phyloP scores from a whole-genome alignment of 2,888 invertebrate species.

The Criorhina ranunculi region DNA sequence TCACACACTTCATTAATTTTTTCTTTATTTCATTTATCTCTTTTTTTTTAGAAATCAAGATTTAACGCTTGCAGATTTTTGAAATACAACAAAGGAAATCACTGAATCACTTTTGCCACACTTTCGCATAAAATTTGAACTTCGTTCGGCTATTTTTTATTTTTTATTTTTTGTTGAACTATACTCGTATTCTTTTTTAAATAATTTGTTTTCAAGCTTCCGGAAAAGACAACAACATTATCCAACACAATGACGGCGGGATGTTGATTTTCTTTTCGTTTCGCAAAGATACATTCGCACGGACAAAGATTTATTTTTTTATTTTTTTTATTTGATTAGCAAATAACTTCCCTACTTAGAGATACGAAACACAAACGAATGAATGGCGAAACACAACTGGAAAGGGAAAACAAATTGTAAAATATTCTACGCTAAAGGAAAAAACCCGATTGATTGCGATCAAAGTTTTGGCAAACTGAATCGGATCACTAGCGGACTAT shows the following conservation, averaged over 20 bases:
- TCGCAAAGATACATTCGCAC: not conserved
- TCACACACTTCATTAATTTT: constrained; percentile 1
- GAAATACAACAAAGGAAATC: constrained; percentile 5
- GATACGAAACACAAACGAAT: constrained; percentile 14
- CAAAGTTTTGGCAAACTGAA: constrained; percentile 42
- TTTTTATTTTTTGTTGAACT: no score
- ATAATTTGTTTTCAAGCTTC: constrained; percentile 4
- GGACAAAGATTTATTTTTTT: not conserved
- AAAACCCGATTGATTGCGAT: constrained; percentile 33
- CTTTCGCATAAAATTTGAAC: constrained; percentile 7
- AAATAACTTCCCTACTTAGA: constrained; percentile 30
- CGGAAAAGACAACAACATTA: constrained; percentile 43
- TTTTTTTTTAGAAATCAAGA: not conserved
- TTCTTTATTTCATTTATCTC: not conserved
- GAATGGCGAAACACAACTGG: not conserved
- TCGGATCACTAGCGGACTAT: not conserved
- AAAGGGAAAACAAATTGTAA: not conserved
- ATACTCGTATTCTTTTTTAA: no score
- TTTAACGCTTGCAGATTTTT: not conserved
- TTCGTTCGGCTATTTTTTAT: not conserved
- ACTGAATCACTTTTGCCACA: constrained; percentile 34
- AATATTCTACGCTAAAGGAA: not conserved
- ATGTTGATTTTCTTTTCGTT: constrained; percentile 46
- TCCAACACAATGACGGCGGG: not conserved
- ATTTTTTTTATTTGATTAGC: constrained; percentile 15